A percentile compares a stretch with the other conserved stretches of the same genome.
Conservation (phyloP, 2,888 invertebrate species). For the Melinaea menophilus region DNA sequence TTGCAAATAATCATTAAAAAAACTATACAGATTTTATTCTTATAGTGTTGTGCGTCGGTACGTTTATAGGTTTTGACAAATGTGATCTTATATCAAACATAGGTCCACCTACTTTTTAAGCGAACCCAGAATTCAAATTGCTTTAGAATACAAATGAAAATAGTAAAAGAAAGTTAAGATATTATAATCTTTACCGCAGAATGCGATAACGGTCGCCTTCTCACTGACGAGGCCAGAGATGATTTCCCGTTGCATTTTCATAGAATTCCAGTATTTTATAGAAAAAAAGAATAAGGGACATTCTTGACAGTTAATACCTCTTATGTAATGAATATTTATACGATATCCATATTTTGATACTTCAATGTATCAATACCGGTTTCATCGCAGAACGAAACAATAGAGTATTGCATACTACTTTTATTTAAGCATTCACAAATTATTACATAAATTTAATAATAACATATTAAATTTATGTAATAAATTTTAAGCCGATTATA, state of each 20-base stretch:
- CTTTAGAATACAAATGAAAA: not conserved
- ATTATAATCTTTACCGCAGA: slow-evolving; percentile 36
- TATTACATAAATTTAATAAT: too few species aligned
- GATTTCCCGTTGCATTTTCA: slow-evolving; percentile 25
- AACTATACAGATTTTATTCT: too few species aligned
- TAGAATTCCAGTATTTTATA: slow-evolving; percentile 25
- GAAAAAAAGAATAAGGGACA: slow-evolving; percentile 14
- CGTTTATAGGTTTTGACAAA: too few species aligned
- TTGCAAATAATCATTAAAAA: too few species aligned
- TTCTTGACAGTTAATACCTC: slow-evolving; percentile 18
- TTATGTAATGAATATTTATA: slow-evolving; percentile 25
- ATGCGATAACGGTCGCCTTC: slow-evolving; percentile 54
- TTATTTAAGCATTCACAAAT: too few species aligned
- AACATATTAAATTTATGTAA: too few species aligned
- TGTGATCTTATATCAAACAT: too few species aligned
- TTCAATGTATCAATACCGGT: slow-evolving; percentile 8
- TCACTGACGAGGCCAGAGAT: slow-evolving; percentile 13
- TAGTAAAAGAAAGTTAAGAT: not conserved
- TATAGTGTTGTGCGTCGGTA: too few species aligned
- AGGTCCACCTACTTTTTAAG: too few species aligned
- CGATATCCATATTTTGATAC: slow-evolving; percentile 16
- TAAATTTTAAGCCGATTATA: too few species aligned
- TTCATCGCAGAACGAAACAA: not conserved
- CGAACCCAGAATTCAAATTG: too few species aligned
- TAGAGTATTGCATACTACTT: too few species aligned